phyloP scores from a whole-genome alignment of 2,888 invertebrate genomes.

The Clostera curtula region DNA sequence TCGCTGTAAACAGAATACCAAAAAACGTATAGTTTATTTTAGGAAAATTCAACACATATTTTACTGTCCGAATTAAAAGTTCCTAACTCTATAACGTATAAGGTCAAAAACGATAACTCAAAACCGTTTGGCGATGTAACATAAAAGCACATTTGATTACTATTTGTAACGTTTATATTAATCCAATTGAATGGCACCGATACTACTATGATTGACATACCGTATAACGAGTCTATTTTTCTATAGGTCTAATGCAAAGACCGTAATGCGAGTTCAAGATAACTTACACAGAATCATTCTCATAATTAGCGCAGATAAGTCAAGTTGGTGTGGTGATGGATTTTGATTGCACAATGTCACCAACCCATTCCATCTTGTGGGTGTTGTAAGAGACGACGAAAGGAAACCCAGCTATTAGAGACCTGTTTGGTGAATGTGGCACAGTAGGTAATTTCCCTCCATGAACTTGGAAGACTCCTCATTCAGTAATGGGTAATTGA shows the following conservation, averaged over 20 bases:
- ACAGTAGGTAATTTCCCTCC: too few relatives aligned
- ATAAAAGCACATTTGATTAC: conserved; percentile 59
- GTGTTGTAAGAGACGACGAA: not conserved
- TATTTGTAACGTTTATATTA: conserved; percentile 71
- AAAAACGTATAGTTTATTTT: too few relatives aligned
- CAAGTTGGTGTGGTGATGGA: not conserved
- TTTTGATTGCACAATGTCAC: too few relatives aligned
- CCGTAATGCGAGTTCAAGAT: conserved; percentile 27
- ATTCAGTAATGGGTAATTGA: too few relatives aligned
- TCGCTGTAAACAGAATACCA: too few relatives aligned
- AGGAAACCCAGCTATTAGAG: too few relatives aligned
- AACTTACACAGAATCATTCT: conserved; percentile 11
- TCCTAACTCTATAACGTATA: conserved; percentile 26
- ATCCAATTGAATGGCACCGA: conserved; percentile 49
- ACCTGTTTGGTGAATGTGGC: too few relatives aligned
- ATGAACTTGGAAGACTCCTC: too few relatives aligned
- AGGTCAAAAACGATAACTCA: conserved; percentile 46
- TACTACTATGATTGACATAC: conserved; percentile 52
- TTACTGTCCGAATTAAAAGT: conserved; percentile 9
- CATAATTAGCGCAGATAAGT: conserved; percentile 14
- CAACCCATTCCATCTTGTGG: not conserved
- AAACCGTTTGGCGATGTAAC: conserved; percentile 55
- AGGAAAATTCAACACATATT: too few relatives aligned
- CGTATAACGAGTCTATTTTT: conserved; percentile 65
- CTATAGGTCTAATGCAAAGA: conserved; percentile 32